Evolutionary conservation across 2,113 vertebrate species (phyloP).

Genomic region (Pelecanoides urinatrix): DNA sequence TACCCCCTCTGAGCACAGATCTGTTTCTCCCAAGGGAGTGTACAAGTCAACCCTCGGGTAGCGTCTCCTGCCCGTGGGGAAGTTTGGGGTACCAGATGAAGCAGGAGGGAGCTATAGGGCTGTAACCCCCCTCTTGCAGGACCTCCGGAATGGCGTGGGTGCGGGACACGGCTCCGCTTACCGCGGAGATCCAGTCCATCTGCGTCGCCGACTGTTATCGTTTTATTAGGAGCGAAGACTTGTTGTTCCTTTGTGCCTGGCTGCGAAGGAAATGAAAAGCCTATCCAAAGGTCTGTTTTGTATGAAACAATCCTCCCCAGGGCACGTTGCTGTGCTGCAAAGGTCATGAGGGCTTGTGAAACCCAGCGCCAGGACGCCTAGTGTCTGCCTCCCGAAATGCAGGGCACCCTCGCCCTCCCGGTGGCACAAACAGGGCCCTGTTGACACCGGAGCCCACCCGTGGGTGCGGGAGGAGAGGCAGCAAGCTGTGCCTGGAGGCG

Average conservation of each 20-base stretch:
- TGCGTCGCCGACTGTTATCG: background rate
- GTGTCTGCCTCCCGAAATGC: background rate
- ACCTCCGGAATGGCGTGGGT: background rate
- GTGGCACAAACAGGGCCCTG: background rate
- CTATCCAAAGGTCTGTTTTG: slow-evolving; percentile 54
- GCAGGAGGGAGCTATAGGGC: background rate
- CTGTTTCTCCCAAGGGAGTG: too few species aligned
- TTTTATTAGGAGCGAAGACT: slow-evolving; percentile 12
- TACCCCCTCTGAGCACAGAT: rapidly evolving
- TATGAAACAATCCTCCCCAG: slow-evolving; percentile 45
- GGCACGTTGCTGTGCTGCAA: slow-evolving; percentile 13
- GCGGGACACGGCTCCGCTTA: rapidly evolving
- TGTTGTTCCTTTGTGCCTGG: slow-evolving; percentile 35
- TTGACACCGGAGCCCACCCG: background rate
- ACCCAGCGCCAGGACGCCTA: background rate
- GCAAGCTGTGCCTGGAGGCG: background rate
- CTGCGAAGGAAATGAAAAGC: slow-evolving; percentile 45
- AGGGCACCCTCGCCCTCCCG: background rate
- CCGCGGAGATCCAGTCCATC: background rate
- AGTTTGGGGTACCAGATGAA: background rate
- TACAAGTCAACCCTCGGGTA: background rate
- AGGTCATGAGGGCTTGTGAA: slow-evolving; percentile 42
- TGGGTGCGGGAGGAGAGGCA: background rate
- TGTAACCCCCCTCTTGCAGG: background rate
- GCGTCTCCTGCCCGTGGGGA: background rate